Evolutionary conservation across 2,797 vertebrate species (phyloP).

Genomic region (Danio tinwini): DNA sequence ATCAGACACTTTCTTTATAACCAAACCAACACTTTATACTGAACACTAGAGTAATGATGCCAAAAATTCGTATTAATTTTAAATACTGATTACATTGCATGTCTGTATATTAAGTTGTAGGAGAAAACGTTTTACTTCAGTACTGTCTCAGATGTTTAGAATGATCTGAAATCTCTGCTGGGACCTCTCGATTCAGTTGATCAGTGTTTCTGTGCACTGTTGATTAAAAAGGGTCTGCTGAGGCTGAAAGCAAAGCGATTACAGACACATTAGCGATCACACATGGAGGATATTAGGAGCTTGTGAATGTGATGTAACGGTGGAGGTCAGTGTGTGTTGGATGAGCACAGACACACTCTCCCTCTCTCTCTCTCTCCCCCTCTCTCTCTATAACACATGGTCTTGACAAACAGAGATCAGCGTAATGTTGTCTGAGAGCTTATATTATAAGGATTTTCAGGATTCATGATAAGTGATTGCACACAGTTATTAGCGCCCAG

Average conservation of each 20-base stretch:
- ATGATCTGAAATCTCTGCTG: too few relatives aligned
- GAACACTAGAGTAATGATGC: not conserved
- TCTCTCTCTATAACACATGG: not conserved
- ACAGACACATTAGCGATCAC: slow-evolving; percentile 13
- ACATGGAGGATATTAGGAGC: slow-evolving; percentile 14
- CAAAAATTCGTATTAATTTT: not conserved
- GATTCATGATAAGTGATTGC: too few relatives aligned
- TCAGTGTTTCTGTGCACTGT: not conserved
- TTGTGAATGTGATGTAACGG: slow-evolving; percentile 53
- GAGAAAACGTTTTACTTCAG: too few relatives aligned
- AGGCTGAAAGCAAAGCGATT: slow-evolving; percentile 8
- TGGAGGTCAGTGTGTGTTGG: slow-evolving; percentile 49
- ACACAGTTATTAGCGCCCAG: too few relatives aligned
- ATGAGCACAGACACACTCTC: slow-evolving; percentile 30
- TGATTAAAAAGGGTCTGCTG: slow-evolving; percentile 2
- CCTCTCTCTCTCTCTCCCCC: slow-evolving; percentile 34
- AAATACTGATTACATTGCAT: too few relatives aligned
- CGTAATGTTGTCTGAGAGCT: too few relatives aligned
- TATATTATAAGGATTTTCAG: too few relatives aligned
- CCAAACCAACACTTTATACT: not conserved
- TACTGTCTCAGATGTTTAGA: too few relatives aligned
- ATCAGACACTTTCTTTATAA: not conserved
- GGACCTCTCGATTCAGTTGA: not conserved
- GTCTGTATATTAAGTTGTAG: too few relatives aligned
- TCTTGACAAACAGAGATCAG: slow-evolving; percentile 4